Percentiles rank a stretch among this genome's conserved stretches.
Evolutionary conservation across 2,888 invertebrate genomes (phyloP).

Genomic region (Tricholauxania praeusta): DNA sequence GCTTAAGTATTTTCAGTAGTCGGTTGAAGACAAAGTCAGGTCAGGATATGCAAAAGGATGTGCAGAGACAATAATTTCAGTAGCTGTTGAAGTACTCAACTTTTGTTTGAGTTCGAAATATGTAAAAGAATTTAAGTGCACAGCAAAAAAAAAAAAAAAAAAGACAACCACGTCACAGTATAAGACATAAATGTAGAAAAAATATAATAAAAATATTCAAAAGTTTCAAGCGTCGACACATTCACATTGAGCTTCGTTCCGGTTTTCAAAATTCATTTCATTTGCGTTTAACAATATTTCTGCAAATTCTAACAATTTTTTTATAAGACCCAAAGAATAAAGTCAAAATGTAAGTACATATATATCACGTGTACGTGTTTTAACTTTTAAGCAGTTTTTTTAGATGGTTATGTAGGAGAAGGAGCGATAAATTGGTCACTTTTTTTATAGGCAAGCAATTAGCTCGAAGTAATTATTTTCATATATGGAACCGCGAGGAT

Average conservation of each 20-base stretch:
- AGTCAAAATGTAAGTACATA: too few species aligned
- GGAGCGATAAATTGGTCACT: too few species aligned
- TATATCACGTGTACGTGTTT: too few species aligned
- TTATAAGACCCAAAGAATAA: too few species aligned
- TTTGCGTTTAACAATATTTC: background rate
- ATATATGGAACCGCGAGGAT: too few species aligned
- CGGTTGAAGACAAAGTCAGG: background rate
- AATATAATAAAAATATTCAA: background rate
- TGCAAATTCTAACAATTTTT: background rate
- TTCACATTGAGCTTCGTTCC: background rate
- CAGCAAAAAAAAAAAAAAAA: background rate
- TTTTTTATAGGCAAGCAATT: too few species aligned
- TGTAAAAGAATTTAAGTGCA: background rate
- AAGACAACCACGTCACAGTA: background rate
- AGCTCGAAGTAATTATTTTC: too few species aligned
- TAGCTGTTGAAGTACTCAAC: constrained; percentile 17
- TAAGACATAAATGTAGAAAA: background rate
- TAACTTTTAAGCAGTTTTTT: too few species aligned
- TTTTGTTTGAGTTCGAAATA: constrained; percentile 15
- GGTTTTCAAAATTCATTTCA: background rate
- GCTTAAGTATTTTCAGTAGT: constrained; percentile 2
- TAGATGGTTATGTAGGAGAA: too few species aligned
- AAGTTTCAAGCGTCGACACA: background rate
- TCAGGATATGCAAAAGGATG: constrained; percentile 11
- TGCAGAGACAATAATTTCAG: constrained; percentile 16